These are phyloP conservation scores for Puntigrus tetrazona DNA, from an alignment of 2,113 vertebrate genomes.

Conservation along the genomic window DNA sequence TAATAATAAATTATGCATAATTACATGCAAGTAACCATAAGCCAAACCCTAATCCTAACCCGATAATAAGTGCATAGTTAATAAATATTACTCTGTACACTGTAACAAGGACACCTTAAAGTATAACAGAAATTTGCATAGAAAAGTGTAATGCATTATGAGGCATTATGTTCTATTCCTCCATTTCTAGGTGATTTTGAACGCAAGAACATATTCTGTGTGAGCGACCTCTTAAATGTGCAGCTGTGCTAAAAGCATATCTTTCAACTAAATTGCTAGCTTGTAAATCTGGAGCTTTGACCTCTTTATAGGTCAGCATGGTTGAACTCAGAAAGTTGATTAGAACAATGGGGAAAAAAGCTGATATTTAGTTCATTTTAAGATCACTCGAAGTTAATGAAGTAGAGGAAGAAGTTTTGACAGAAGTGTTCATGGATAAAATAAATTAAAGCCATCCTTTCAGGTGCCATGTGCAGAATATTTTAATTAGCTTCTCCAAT, in stretches of 20 bases:
- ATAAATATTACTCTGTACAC: no score
- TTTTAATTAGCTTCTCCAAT: conserved; percentile 11
- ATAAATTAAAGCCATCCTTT: background rate
- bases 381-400: background rate
- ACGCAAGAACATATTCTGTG: conserved; percentile 2
- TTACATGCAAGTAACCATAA: no score
- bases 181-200: background rate
- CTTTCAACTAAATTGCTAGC: conserved; percentile 21
- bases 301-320: conserved; percentile 24
- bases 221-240: background rate
- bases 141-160: background rate
- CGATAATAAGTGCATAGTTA: no score
- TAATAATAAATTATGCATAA: no score
- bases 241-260: conserved; percentile 2
- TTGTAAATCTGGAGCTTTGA: conserved; percentile 1
- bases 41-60: no score
- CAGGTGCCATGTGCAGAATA: conserved; percentile 1
- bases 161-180: background rate
- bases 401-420: background rate
- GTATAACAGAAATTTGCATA: no score
- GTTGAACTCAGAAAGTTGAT: background rate
- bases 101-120: no score
- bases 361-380: background rate
- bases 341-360: background rate
- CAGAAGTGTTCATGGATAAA: background rate